Conservation (phyloP, 2,888 invertebrate genomes). For the Nymphalis urticae region DNA sequence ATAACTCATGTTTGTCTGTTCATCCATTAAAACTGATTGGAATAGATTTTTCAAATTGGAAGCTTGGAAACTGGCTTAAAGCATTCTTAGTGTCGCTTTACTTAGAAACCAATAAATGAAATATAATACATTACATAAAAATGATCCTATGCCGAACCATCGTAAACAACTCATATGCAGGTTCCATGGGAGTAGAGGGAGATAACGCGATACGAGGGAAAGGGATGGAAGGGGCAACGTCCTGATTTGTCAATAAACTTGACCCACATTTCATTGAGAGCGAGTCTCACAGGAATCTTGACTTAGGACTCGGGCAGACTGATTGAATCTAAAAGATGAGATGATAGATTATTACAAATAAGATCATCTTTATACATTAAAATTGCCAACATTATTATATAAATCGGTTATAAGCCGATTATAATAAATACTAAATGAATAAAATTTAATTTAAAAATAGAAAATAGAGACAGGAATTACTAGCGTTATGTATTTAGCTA, state of each 20-base stretch:
- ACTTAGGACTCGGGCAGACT: conserved; percentile 50
- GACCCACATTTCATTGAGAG: conserved; percentile 78
- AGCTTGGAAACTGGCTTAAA: no score
- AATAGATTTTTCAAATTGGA: no score
- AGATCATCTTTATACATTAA: no score
- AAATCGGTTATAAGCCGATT: no score
- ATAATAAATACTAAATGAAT: no score
- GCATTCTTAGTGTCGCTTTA: not conserved
- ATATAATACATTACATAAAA: conserved; percentile 2
- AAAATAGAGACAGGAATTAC: no score
- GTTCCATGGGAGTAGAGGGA: conserved; percentile 18
- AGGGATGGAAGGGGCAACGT: conserved; percentile 64
- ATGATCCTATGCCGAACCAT: not conserved
- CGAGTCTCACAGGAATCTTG: conserved; percentile 60
- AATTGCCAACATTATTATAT: no score
- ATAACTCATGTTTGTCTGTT: no score
- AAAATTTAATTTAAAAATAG: no score
- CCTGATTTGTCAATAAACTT: conserved; percentile 81
- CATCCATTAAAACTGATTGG: no score
- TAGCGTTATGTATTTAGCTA: not conserved
- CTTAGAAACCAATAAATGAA: not conserved
- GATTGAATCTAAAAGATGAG: not conserved
- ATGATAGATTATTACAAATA: not conserved
- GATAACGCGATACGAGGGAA: conserved; percentile 36
- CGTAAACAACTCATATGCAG: conserved; percentile 13